A percentile compares a stretch with the other conserved stretches of the same genome.
Conservation (phyloP, 1,140 invertebrate genomes). For the Nebria ingens region DNA sequence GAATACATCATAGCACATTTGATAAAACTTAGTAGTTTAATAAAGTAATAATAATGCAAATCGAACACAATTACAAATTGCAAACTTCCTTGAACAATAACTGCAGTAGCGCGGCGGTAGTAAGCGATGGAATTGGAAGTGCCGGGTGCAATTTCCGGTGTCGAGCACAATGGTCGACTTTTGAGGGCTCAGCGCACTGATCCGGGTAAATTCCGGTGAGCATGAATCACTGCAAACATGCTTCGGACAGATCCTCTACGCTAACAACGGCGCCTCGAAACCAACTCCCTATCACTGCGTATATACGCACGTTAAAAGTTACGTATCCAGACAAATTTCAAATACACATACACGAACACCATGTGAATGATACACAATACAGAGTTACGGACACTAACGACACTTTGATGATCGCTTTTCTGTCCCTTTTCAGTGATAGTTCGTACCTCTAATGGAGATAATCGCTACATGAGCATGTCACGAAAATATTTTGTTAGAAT, state of each 20-base stretch:
- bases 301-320: not conserved
- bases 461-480: not conserved
- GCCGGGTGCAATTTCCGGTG: conserved; percentile 8
- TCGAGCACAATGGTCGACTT: conserved; percentile 8
- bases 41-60: not conserved
- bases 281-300: not conserved
- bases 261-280: not conserved
- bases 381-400: not conserved
- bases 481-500: no score
- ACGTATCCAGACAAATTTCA: not conserved
- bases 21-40: no score
- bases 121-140: not conserved
- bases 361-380: no score
- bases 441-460: not conserved
- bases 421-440: not conserved
- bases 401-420: not conserved
- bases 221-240: conserved; percentile 9
- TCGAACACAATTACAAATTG: conserved; percentile 7
- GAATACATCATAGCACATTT: no score
- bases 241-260: conserved; percentile 1
- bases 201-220: conserved; percentile 6
- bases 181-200: conserved; percentile 8
- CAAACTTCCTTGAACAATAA: not conserved
- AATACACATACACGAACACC: not conserved
- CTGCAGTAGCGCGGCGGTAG: not conserved